These are phyloP conservation scores for Syrrhaptes paradoxus DNA, from an alignment of 2,113 vertebrate species.

Conservation along the genomic window DNA sequence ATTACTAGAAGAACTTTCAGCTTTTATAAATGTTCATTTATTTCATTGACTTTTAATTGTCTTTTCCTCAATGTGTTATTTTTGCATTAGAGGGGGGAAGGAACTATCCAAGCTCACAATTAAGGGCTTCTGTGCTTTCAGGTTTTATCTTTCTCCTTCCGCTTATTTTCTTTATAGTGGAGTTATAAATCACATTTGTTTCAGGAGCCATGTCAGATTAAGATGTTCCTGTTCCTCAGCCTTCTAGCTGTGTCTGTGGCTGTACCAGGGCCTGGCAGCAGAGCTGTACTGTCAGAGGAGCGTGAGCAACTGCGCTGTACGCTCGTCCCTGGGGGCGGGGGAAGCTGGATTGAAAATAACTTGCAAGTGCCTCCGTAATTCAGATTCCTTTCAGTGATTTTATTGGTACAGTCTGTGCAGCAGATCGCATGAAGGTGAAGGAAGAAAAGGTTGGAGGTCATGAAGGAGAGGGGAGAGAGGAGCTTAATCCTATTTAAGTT, in stretches of 20 bases:
- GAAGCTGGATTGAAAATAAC: background rate
- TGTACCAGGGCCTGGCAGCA: fast-evolving
- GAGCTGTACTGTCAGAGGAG: background rate
- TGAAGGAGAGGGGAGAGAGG: background rate
- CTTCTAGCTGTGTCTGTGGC: background rate
- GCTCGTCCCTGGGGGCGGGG: fast-evolving
- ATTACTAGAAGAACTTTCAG: background rate
- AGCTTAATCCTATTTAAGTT: background rate
- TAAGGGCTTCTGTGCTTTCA: background rate
- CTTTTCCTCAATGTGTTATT: background rate
- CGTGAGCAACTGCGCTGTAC: background rate
- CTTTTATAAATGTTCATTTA: background rate
- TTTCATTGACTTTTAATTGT: background rate
- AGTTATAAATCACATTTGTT: background rate
- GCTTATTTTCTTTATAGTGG: background rate
- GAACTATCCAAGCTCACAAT: background rate
- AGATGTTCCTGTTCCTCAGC: background rate
- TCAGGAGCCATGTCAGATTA: background rate
- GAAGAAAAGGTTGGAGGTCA: background rate
- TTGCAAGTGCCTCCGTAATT: background rate
- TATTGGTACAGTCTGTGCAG: background rate
- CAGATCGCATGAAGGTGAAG: background rate
- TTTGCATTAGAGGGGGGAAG: background rate
- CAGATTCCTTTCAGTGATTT: background rate
- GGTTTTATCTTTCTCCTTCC: background rate